phyloP scores from a whole-genome alignment of 2,113 vertebrate genomes.

The Deroptyus accipitrinus region DNA sequence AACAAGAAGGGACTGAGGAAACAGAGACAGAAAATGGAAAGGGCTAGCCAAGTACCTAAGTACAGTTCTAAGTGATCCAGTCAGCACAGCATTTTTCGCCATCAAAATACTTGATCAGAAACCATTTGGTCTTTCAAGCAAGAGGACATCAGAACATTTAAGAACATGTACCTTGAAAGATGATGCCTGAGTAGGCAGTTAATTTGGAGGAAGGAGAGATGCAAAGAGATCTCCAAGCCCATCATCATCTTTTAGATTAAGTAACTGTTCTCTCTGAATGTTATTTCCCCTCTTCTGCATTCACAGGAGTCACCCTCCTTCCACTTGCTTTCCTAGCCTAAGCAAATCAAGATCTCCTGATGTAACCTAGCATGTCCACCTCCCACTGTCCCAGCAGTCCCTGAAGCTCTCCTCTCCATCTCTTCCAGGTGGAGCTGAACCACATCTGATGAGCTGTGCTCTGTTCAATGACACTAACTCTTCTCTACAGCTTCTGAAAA shows the following conservation, averaged over 20 bases:
- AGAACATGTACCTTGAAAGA: not conserved
- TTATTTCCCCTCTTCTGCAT: not conserved
- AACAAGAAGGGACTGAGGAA: not conserved
- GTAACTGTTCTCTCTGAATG: not conserved
- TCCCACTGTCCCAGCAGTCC: not conserved
- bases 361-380: not conserved
- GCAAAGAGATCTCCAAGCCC: not conserved
- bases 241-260: not conserved
- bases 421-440: not conserved
- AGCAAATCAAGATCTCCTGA: not conserved
- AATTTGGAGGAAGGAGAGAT: not conserved
- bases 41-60: not conserved
- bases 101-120: not conserved
- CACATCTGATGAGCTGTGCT: not conserved
- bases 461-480: not conserved
- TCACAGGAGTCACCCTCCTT: not conserved
- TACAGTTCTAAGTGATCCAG: not conserved
- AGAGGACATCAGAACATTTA: not conserved
- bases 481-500: not conserved
- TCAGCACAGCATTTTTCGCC: not conserved
- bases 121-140: not conserved
- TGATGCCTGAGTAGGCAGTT: not conserved
- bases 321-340: not conserved
- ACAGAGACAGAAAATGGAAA: not conserved
- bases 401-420: not conserved